Base-by-base conservation (phyloP, 2,113 vertebrate species). In the Scartelaos histophorus region DNA sequence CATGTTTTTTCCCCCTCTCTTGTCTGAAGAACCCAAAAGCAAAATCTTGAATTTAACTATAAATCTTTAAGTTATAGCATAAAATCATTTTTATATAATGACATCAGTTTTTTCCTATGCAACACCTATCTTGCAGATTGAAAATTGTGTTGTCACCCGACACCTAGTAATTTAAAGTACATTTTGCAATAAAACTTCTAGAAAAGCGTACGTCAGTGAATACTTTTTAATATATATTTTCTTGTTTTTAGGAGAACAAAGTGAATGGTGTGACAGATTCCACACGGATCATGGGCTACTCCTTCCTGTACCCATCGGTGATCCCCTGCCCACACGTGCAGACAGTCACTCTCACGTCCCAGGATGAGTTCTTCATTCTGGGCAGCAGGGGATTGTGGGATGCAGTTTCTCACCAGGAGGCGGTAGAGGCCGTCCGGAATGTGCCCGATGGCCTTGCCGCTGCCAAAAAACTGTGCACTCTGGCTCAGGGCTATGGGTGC, bases 181-280 rank as follows among this genome's bases (percentile, higher is more conserved):
- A 29, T 29, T 29, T 29, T 29, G 29, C 29, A 29, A 29, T 29
- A 29, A 29, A 29, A 29, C 29, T 29, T 29, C 29, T 29, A 29
- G 2, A 29, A 29, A 29, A 29, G 29, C 29, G 4, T 29, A 29
- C 29, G 4, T 29, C 29, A 29, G 29, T 29, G 29, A 29, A 29
- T 29, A 29, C 2, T 29, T 7, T 15, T 49, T 38, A 38, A 38
- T 38, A 38, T 38, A 25, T 3, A 24, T 1, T 22, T 69, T 17
- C 11, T 58, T 70, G 2, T 61, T 66, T 53, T 17, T 89, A 99
- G 98, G 98, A 99, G 45, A 98, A 97, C 90, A 99, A 99, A 90
- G 97, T 99, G 81, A 99, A 99, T 0, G 98, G 98, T 0, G 97
- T 99, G 90, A 99, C 97, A 0, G 98, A 99, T 83, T 99, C 95